Evolutionary conservation across 2,113 vertebrate species (phyloP).

Genomic region (Pedetes capensis): DNA sequence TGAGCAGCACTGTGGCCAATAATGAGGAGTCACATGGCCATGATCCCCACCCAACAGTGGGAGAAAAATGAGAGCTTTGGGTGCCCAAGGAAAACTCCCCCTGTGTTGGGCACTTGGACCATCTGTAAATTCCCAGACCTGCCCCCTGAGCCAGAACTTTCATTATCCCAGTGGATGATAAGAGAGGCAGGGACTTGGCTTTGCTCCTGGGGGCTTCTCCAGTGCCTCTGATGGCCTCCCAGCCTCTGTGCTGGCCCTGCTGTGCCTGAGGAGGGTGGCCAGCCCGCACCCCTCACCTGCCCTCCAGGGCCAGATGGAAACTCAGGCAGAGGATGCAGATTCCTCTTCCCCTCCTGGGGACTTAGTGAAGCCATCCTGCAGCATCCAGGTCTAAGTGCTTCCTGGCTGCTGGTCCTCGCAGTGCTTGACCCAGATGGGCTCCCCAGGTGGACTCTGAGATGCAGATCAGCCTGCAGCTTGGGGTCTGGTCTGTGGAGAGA

Average conservation of each 20-base stretch:
- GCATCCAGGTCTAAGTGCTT: not conserved
- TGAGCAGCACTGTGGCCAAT: not conserved
- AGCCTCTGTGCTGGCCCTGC: not conserved
- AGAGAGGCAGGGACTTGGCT: not conserved
- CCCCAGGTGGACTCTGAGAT: not conserved
- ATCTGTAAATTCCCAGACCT: not conserved
- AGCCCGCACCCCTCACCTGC: no score
- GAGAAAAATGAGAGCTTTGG: not conserved
- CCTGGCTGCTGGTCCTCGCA: not conserved
- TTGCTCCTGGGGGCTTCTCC: not conserved
- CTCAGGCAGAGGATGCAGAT: no score
- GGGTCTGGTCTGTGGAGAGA: fast-evolving
- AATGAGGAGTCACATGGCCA: not conserved
- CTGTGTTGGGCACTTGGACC: not conserved
- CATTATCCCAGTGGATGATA: not conserved
- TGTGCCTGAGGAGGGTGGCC: no score
- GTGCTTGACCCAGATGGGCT: not conserved
- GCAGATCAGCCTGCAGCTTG: not conserved
- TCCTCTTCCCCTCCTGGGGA: not conserved
- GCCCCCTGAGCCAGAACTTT: not conserved
- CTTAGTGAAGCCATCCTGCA: not conserved
- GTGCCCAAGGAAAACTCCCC: not conserved
- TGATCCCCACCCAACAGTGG: not conserved
- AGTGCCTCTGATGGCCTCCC: not conserved
- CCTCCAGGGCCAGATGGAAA: no score